Percentiles rank a stretch among this genome's conserved stretches.
Evolutionary conservation across 2,113 vertebrate genomes (phyloP).

Genomic region (Atherinomorus stipes): DNA sequence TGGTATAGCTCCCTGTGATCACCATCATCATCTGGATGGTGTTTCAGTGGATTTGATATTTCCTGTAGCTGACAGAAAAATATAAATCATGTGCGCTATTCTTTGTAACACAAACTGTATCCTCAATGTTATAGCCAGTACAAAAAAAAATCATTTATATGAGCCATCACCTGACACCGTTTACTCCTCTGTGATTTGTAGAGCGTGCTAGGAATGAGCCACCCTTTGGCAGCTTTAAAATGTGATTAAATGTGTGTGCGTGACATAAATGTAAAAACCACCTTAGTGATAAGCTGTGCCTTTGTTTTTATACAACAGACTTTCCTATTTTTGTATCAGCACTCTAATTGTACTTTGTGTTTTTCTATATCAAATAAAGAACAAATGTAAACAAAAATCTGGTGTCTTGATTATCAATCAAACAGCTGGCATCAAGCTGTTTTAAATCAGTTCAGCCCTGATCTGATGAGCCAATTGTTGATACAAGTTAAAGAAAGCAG

Average conservation of each 20-base stretch:
- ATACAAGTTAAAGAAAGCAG: conserved; percentile 15
- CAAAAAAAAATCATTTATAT: not conserved
- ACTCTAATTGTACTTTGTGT: conserved; percentile 21
- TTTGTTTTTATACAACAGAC: conserved; percentile 30
- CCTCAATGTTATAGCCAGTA: conserved; percentile 19
- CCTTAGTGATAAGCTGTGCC: conserved; percentile 6
- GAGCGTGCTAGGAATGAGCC: conserved; percentile 66
- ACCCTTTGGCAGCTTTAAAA: conserved; percentile 65
- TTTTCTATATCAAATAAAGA: conserved; percentile 58
- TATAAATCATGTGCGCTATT: conserved; percentile 31
- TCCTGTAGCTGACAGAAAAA: conserved; percentile 51
- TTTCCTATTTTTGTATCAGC: conserved; percentile 62
- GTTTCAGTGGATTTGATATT: conserved; percentile 39
- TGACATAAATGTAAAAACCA: not conserved
- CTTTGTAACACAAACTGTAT: conserved; percentile 21
- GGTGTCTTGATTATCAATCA: not conserved
- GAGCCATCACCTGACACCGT: conserved; percentile 25
- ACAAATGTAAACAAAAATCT: not conserved
- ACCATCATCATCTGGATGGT: conserved; percentile 39
- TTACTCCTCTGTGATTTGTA: conserved; percentile 24
- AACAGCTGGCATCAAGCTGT: not conserved
- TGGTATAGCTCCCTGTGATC: conserved; percentile 10
- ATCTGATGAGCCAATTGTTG: not conserved
- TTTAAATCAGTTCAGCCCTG: not conserved
- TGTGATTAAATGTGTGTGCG: conserved; percentile 24